A percentile compares a stretch with the other conserved stretches of the same genome.
phyloP scores from a whole-genome alignment of 2,888 invertebrate species.

The Molanna angustata region DNA sequence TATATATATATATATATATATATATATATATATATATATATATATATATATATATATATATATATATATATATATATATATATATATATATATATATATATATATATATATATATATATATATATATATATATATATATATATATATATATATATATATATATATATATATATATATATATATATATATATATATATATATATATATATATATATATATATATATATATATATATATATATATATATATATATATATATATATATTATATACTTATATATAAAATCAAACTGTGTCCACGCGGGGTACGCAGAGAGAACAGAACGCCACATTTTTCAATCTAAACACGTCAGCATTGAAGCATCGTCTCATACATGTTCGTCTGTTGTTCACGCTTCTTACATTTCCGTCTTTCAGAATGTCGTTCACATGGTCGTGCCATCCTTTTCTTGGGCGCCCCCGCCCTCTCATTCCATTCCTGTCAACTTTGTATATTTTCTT shows the following conservation, averaged over 20 bases:
- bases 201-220: not conserved
- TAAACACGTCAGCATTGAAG: no score
- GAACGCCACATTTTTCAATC: no score
- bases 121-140: slow-evolving; percentile 1
- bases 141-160: slow-evolving; percentile 7
- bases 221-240: not conserved
- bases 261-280: not conserved
- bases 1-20: not conserved
- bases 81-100: not conserved
- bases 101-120: not conserved
- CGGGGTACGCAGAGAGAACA: no score
- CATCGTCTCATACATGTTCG: no score
- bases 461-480: no score
- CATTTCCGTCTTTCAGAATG: no score
- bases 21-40: not conserved
- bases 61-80: not conserved
- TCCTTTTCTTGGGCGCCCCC: no score
- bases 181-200: slow-evolving; percentile 6
- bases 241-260: not conserved
- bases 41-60: not conserved
- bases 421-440: no score
- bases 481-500: no score
- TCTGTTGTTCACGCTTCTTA: no score
- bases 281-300: no score
- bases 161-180: slow-evolving; percentile 7